These are phyloP conservation scores for Neoaliturus tenellus DNA, from an alignment of 2,888 invertebrate genomes.

Conservation along the genomic window DNA sequence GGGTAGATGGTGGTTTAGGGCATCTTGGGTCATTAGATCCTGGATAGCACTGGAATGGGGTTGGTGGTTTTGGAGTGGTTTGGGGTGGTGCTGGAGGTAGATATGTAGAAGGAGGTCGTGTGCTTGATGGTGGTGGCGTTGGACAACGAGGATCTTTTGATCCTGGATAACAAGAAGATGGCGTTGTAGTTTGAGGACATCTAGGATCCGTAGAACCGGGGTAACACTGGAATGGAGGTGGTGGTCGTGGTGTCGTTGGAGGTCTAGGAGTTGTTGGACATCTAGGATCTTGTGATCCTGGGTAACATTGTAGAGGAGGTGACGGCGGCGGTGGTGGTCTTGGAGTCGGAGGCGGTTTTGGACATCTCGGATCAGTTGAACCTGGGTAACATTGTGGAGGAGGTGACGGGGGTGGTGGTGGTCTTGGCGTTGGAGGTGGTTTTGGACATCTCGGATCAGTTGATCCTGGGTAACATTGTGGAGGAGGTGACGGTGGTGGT, in stretches of 20 bases:
- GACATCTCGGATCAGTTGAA: conserved; percentile 69
- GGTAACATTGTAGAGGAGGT: conserved; percentile 68
- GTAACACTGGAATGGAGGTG: conserved; percentile 67
- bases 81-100: conserved; percentile 55
- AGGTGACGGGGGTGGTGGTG: conserved; percentile 63
- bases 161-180: conserved; percentile 70
- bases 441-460: conserved; percentile 68
- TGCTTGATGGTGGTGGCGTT: conserved; percentile 62
- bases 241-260: conserved; percentile 52
- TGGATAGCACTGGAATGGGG: conserved; percentile 67
- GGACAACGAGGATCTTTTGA: conserved; percentile 70
- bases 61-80: conserved; percentile 50
- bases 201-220: conserved; percentile 70
- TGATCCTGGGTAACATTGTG: conserved; percentile 70
- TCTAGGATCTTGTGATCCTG: conserved; percentile 69
- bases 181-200: conserved; percentile 55
- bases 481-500: conserved; percentile 58
- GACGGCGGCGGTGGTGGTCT: conserved; percentile 61
- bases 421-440: conserved; percentile 64
- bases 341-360: conserved; percentile 59
- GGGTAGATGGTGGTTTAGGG: conserved; percentile 66
- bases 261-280: conserved; percentile 70
- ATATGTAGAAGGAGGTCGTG: conserved; percentile 59
- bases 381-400: conserved; percentile 68
- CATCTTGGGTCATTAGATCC: conserved; percentile 68